Base-by-base conservation (phyloP, 2,888 invertebrate genomes). In the Amphipyra tragopoginis region DNA sequence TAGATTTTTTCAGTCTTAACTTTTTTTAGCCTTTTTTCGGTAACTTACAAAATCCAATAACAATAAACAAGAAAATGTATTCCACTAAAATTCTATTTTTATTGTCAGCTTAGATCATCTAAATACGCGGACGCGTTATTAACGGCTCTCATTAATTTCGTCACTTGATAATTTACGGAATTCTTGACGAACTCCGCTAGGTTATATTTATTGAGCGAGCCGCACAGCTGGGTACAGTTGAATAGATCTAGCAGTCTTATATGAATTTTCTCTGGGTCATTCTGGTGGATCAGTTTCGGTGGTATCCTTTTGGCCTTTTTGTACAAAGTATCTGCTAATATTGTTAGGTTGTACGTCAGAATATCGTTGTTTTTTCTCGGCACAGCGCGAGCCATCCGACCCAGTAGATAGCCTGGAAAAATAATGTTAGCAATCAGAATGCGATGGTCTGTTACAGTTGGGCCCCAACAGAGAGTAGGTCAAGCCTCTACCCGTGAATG, bases 381-480 rank as follows among this genome's bases (percentile, higher is more conserved):
- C 52, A 90, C 90, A 29, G 75, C 84, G 6, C 86, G 89, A 6
- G 91, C 86, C 86, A 89, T 89, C 7, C 90, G 87, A 0, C 93
- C 93, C 39, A 93, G 72, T 38, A 93, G 74, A 72, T 92, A 93
- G 44, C 93, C 93, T 93, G 90, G 33, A 91, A 89, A 66, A 61
- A 61, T 40, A 36, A 36, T 11, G 33, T 2, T 5, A 26, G 10
- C 26, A 2, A 26, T 44, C 11, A 44, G 21, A 42, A 15, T 29
- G 29, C 7, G 21, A 21, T 29, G 29, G 29, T 29, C 5, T 5
- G 29, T 29, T 29, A 29, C n/a, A n/a, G n/a, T n/a, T n/a, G n/a
- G 29, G 5, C 29, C 29, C 29, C 29, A 29, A 29, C 3, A 29
- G 29, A 29, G 29, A 29, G 29, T 29, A n/a, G 38, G 38, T n/a